Evolutionary conservation across 2,797 vertebrate species (phyloP).

Genomic region (Anabacerthia variegaticeps): DNA sequence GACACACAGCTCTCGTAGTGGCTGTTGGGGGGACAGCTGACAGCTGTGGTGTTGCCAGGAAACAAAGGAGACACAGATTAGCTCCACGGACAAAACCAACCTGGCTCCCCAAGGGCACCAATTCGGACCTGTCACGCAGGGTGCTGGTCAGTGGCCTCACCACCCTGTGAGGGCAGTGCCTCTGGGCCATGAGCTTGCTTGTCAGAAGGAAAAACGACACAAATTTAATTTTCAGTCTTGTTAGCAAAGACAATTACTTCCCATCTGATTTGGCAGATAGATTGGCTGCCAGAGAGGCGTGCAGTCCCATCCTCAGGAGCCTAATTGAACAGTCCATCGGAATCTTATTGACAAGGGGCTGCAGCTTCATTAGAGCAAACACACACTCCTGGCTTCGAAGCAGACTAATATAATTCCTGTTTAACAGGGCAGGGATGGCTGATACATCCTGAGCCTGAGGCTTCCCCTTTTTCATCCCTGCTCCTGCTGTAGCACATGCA

Average conservation of each 20-base stretch:
- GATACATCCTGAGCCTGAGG: not conserved
- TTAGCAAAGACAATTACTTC: conserved; percentile 59
- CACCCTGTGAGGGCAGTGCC: not conserved
- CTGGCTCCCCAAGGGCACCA: accelerated
- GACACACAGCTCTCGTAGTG: conserved; percentile 93
- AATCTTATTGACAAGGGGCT: conserved; percentile 40
- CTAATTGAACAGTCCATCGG: conserved; percentile 51
- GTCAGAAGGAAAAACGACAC: not conserved
- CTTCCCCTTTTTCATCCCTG: not conserved
- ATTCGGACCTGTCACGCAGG: accelerated
- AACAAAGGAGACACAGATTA: not conserved
- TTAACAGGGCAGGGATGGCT: not conserved
- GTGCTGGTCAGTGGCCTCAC: not conserved
- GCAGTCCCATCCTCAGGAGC: not conserved
- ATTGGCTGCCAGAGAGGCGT: conserved; percentile 9
- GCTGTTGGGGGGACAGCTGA: conserved; percentile 92
- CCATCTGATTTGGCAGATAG: not conserved
- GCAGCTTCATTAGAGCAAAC: conserved; percentile 25
- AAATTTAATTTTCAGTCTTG: conserved; percentile 43
- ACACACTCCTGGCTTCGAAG: not conserved
- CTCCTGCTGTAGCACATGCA: accelerated
- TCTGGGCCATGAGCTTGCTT: not conserved
- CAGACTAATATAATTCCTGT: not conserved
- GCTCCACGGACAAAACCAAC: not conserved
- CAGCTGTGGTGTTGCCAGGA: conserved; percentile 70